A percentile compares a stretch with the other conserved stretches of the same genome.
Evolutionary conservation across 1,140 invertebrate genomes (phyloP).

Genomic region (Anastrepha ludens): DNA sequence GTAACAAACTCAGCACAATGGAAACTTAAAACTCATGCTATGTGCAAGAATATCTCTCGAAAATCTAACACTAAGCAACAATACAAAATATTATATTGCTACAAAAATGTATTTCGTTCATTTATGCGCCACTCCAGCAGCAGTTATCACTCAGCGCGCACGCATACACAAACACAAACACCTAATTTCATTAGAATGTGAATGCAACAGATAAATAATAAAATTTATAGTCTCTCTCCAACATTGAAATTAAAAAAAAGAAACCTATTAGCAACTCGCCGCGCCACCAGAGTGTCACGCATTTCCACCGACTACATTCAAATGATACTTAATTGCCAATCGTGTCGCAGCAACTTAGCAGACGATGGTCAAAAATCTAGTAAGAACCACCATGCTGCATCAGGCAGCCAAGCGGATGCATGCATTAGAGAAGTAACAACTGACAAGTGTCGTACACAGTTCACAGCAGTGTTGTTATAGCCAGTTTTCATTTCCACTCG

Average conservation of each 20-base stretch:
- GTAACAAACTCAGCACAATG: too few relatives aligned
- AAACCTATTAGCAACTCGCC: not conserved
- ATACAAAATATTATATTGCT: not conserved
- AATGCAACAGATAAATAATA: not conserved
- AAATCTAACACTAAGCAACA: not conserved
- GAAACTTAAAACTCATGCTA: too few relatives aligned
- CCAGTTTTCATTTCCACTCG: constrained; percentile 6
- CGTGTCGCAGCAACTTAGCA: not conserved
- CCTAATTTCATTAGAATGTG: constrained; percentile 20
- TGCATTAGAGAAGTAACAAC: not conserved
- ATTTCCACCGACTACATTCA: not conserved
- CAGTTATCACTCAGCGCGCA: not conserved
- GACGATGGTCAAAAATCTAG: not conserved
- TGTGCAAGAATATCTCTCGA: not conserved
- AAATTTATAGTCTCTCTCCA: not conserved
- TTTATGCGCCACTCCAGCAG: not conserved
- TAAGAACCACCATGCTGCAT: not conserved
- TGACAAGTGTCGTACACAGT: not conserved
- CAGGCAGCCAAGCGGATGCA: constrained; percentile 7
- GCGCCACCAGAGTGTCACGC: constrained; percentile 1
- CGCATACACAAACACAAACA: not conserved
- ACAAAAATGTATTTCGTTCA: not conserved
- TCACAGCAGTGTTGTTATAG: constrained; percentile 11
- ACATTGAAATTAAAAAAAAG: not conserved
- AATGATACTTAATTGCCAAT: constrained; percentile 6